phyloP scores from a whole-genome alignment of 2,888 invertebrate genomes.

The Dusona sp. region DNA sequence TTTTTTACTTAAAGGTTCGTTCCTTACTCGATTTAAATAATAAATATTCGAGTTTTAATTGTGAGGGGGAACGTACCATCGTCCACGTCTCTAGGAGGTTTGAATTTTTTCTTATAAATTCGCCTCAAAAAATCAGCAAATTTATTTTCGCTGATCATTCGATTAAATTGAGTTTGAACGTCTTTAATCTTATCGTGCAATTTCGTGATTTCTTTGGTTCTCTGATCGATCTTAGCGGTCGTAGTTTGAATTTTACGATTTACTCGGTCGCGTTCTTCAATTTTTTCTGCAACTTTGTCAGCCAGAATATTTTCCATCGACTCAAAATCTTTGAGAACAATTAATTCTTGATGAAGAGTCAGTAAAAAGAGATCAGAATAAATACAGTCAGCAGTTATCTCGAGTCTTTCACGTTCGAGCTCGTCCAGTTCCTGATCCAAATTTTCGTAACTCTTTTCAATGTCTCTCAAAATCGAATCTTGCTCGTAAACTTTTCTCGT shows the following conservation, averaged over 20 bases:
- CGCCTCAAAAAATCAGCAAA: conserved; percentile 91
- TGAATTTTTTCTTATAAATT: conserved; percentile 94
- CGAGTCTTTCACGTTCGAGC: conserved; percentile 86
- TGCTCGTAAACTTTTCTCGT: conserved; percentile 88
- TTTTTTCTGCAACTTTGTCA: conserved; percentile 87
- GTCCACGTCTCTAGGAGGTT: conserved; percentile 88
- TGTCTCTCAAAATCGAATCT: conserved; percentile 87
- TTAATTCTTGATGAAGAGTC: conserved; percentile 90
- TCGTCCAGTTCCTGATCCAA: conserved; percentile 89
- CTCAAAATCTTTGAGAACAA: conserved; percentile 91
- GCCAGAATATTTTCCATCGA: conserved; percentile 88
- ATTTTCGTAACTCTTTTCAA: conserved; percentile 87
- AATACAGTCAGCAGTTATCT: conserved; percentile 87
- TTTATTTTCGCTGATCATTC: conserved; percentile 89
- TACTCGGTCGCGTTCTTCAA: conserved; percentile 84
- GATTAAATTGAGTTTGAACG: conserved; percentile 87
- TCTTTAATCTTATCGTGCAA: conserved; percentile 85
- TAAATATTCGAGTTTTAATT: not conserved
- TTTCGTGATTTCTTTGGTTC: conserved; percentile 84
- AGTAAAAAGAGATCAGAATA: conserved; percentile 88
- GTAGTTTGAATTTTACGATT: conserved; percentile 73
- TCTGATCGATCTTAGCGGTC: conserved; percentile 84
- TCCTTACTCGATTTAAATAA: too few relatives aligned
- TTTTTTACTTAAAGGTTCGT: too few relatives aligned
- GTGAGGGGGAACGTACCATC: conserved; percentile 82